Evolutionary conservation across 2,797 vertebrate genomes (phyloP), one percentile per base, ranked within the genome.

Genomic region (Danio aesculapii): DNA sequence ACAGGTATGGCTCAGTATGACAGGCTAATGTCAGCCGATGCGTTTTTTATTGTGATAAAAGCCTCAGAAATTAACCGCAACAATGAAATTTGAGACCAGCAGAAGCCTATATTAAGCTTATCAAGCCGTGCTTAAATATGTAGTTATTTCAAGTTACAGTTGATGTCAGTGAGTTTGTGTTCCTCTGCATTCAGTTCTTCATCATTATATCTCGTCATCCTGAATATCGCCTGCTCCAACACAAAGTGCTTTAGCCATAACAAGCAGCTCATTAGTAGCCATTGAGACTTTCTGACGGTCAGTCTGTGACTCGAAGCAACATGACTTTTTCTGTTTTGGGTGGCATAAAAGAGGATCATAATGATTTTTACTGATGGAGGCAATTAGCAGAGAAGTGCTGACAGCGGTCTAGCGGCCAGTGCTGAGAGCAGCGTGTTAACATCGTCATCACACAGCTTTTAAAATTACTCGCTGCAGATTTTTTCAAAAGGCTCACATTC

Each of bases 331-430:
- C 63, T 75, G 85, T 86, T 91, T 92, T 91, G 87, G 85, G 89
- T 86, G 80, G 83, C 90, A 90, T 90, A 83, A 86, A 89, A 88
- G 69, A 75, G 87, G 75, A 87, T 87, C 89, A 88, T 93, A 92
- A 93, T 79, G 80, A 90, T 93, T 93, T 89, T 85, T 87, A 86
- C 88, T 91, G 92, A 93, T 93, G 88, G 91, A 91, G 90, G 89
- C 90, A 94, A 94, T 93, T 92, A 94, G 89, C 61, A 77, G 86
- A 90, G 87, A 90, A 91, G 84, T 86, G 90, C 91, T 92, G 92
- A 93, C 90, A 91, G 92, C 88, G 77, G 80, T 86, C 86, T 75
- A 47, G 89, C 92, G 90, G 93, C 91, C 89, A 88, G 87, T 85
- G 87, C 90, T 87, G 82, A 69, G 61, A 82, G 66, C 59, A 49